These are phyloP conservation scores for Byasa hedistus DNA, from an alignment of 2,888 invertebrate species.

Conservation along the genomic window DNA sequence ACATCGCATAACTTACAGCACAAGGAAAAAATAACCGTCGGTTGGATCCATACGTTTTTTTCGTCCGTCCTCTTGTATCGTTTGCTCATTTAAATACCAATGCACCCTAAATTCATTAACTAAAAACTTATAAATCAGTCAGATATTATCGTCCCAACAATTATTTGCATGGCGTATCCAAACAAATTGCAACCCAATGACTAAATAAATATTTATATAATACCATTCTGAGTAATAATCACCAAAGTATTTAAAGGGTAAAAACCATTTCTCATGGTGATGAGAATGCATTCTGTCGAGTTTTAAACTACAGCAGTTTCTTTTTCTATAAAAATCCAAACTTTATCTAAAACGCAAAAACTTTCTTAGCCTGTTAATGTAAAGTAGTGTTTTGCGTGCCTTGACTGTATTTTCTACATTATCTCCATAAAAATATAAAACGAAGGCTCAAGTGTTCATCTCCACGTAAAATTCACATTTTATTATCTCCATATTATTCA, in stretches of 20 bases:
- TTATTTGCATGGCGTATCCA: neutral
- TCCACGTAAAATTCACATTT: conserved; percentile 14
- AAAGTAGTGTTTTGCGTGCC: no score
- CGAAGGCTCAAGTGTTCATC: neutral
- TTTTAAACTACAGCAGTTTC: no score
- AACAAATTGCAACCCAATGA: neutral
- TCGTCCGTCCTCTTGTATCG: neutral
- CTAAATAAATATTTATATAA: no score
- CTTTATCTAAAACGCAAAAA: no score
- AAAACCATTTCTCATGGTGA: no score
- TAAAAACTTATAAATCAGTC: neutral
- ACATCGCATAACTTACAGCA: conserved; percentile 18
- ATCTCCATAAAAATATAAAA: neutral
- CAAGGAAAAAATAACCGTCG: conserved; percentile 6
- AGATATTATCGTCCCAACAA: no score
- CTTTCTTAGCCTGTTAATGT: no score
- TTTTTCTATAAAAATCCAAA: no score
- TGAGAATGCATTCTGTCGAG: no score
- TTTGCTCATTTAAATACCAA: neutral
- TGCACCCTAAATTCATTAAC: neutral
- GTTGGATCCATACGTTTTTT: conserved; percentile 1
- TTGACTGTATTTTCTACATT: no score
- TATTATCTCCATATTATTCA: neutral
- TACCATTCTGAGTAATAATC: no score
- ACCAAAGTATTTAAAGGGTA: no score